Evolutionary conservation across 2,113 vertebrate genomes (phyloP).

Genomic region (Tragelaphus scriptus): DNA sequence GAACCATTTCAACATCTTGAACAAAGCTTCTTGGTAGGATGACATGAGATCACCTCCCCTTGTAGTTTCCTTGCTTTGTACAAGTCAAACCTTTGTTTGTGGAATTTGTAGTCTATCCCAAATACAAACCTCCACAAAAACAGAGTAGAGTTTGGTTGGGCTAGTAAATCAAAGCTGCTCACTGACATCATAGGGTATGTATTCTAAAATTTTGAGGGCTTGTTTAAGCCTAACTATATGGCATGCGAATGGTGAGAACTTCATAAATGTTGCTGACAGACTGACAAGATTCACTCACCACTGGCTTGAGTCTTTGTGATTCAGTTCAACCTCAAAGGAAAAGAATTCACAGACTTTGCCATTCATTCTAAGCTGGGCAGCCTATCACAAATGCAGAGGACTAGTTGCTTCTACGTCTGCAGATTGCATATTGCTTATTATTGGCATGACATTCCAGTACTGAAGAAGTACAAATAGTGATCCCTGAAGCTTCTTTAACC

Average conservation of each 20-base stretch:
- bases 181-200: background rate
- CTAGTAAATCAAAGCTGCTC: background rate
- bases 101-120: background rate
- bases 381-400: background rate
- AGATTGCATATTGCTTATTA: slow-evolving; percentile 37
- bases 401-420: slow-evolving; percentile 45
- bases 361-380: background rate
- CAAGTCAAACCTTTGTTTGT: background rate
- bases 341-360: background rate
- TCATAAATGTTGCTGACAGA: slow-evolving; percentile 28
- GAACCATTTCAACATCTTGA: background rate
- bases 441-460: background rate
- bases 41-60: background rate
- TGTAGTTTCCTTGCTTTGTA: background rate
- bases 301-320: background rate
- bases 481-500: slow-evolving; percentile 63
- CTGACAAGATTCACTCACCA: background rate
- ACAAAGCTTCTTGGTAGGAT: background rate
- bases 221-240: slow-evolving; percentile 33
- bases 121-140: background rate
- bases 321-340: slow-evolving; percentile 26
- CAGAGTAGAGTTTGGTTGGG: background rate
- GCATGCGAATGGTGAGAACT: background rate
- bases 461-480: slow-evolving; percentile 41
- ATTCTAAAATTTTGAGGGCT: slow-evolving; percentile 3